Percentiles rank a stretch among this genome's conserved stretches.
phyloP scores from a whole-genome alignment of 1,140 invertebrate species.

The Bombus breviceps region DNA sequence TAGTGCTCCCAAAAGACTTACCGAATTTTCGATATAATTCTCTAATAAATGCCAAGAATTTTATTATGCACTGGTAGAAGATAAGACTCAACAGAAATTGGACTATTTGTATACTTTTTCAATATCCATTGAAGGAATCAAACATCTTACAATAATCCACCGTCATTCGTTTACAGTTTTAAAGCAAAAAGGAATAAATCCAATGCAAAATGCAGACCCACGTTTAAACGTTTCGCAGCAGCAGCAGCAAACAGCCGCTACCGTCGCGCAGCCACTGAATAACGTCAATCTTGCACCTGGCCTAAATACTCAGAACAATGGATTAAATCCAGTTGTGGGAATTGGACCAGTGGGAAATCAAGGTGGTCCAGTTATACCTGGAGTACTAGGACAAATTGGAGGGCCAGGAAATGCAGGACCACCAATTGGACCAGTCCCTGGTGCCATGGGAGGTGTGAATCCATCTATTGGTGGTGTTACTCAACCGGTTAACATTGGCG shows the following conservation, averaged over 20 bases:
- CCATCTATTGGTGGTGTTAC: constrained; percentile 67
- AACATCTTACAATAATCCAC: constrained; percentile 77
- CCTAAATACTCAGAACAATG: constrained; percentile 80
- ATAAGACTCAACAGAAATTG: constrained; percentile 70
- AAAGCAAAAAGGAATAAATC: constrained; percentile 83
- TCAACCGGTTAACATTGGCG: constrained; percentile 71
- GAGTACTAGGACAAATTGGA: constrained; percentile 70
- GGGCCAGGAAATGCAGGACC: constrained; percentile 70
- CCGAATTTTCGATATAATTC: constrained; percentile 64
- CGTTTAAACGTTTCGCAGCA: constrained; percentile 81
- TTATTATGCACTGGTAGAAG: constrained; percentile 68
- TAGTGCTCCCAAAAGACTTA: constrained; percentile 65
- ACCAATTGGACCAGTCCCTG: constrained; percentile 66
- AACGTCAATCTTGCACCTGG: constrained; percentile 74
- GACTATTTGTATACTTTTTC: constrained; percentile 73
- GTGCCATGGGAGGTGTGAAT: constrained; percentile 68
- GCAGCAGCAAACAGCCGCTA: constrained; percentile 76
- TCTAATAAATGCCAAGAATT: constrained; percentile 68
- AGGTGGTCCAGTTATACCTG: constrained; percentile 67
- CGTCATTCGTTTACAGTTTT: constrained; percentile 82
- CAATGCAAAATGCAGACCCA: constrained; percentile 81
- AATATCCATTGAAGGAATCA: constrained; percentile 70
- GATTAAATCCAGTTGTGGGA: constrained; percentile 76
- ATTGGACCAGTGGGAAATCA: constrained; percentile 72
- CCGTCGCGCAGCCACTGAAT: constrained; percentile 75